phyloP scores from a whole-genome alignment of 2,888 invertebrate species.

The Synergus laeviventris region DNA sequence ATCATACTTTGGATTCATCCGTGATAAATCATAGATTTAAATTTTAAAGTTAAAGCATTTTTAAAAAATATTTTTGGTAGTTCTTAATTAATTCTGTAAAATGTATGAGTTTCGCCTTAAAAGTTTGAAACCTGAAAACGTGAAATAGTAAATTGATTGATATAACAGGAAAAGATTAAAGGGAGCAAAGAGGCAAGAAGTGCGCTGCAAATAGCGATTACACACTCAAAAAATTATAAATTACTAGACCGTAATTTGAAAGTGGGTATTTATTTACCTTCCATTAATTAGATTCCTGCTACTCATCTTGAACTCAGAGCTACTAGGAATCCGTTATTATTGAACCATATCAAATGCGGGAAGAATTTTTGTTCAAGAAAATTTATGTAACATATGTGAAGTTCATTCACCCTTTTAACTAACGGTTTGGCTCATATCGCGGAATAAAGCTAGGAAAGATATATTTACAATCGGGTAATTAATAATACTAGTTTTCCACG shows the following conservation, averaged over 20 bases:
- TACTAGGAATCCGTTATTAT: slow-evolving; percentile 18
- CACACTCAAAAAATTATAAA: background rate
- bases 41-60: no score
- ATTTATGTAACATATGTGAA: slow-evolving; percentile 16
- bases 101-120: background rate
- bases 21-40: background rate
- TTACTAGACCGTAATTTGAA: background rate
- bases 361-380: slow-evolving; percentile 10
- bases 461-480: background rate
- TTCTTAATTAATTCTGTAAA: no score
- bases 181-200: background rate
- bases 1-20: background rate
- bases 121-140: background rate
- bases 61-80: background rate
- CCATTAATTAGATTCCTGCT: background rate
- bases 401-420: slow-evolving; percentile 23
- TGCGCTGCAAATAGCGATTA: background rate
- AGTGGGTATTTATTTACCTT: background rate
- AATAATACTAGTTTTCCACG: background rate
- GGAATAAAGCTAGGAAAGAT: background rate
- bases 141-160: background rate
- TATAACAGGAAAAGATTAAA: background rate
- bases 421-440: slow-evolving; percentile 13
- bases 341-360: slow-evolving; percentile 25
- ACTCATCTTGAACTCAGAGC: slow-evolving; percentile 11